Conservation (phyloP, 2,888 invertebrate genomes). For the Caradrina clavipalpis region DNA sequence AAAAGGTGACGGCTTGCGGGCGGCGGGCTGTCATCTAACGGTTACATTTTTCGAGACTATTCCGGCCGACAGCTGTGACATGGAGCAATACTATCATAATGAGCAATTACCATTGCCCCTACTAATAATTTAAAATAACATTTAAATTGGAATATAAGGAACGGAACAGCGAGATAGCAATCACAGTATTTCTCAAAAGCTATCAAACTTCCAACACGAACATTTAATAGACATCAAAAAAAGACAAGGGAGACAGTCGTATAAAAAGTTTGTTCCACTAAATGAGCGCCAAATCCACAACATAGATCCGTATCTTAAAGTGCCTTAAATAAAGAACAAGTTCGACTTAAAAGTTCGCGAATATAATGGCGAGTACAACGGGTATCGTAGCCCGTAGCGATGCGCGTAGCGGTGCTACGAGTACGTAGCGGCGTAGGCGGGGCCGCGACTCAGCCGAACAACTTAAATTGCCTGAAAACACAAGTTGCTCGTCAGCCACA, state of each 20-base stretch:
- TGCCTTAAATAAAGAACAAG: conserved; percentile 50
- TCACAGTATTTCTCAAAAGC: neutral
- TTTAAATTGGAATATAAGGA: neutral
- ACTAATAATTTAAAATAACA: no score
- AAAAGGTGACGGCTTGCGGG: no score
- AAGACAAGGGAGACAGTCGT: neutral
- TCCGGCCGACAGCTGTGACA: no score
- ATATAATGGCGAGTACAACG: conserved; percentile 51
- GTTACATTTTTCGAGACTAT: no score
- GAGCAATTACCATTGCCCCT: no score
- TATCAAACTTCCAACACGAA: neutral
- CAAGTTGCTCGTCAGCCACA: conserved; percentile 72
- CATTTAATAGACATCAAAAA: neutral
- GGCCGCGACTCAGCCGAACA: conserved; percentile 65
- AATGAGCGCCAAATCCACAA: conserved; percentile 32
- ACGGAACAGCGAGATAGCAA: neutral
- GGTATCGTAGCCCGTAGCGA: conserved; percentile 67
- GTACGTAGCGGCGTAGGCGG: conserved; percentile 60
- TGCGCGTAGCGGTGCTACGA: conserved; percentile 55
- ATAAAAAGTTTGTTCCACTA: conserved; percentile 3
- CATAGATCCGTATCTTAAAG: conserved; percentile 30
- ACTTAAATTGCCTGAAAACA: conserved; percentile 80
- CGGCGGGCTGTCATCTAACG: no score
- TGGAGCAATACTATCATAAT: no score
- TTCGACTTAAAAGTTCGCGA: conserved; percentile 54